Evolutionary conservation across 2,797 vertebrate genomes (phyloP), one percentile per base, ranked within the genome.

Genomic region (Onychomys leucogaster): DNA sequence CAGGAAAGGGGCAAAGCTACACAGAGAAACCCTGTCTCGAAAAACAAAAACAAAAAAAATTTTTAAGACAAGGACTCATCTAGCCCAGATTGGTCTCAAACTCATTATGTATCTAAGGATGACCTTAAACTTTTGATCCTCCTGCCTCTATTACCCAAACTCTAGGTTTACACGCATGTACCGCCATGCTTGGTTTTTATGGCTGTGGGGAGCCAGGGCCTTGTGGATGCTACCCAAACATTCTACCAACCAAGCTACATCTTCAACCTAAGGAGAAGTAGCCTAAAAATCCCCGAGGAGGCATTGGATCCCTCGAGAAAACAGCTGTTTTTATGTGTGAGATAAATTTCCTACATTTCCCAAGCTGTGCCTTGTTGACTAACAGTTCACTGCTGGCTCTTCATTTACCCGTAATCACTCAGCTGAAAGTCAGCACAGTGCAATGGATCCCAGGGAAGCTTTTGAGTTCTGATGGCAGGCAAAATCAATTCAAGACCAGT

Each of bases 381-480:
- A 29, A 93, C 14, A 46, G 43, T 80, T 69, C 5, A 43, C 43
- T 67, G 49, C 55, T 82, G 69, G 34, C 43, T 67, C 10, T 63
- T 93, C 65, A 41, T 27, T 91, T 41, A 34, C 25, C 90, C 14
- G 16, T 3, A 49, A 49, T 49, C 75, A n/a, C 65, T 80, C 16
- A 65, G 90, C 25, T n/a, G 46, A 29, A 92, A 95, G 37, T 88
- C 32, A 41, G 84, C 43, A 27, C 19, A 23, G 6, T 29, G 86
- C 11, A 90, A 11, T 43, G 23, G 78, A 55, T 81, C 4, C 7
- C 89, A 91, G 87, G n/a, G 83, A 52, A n/a, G 23, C 11, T 94
- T 92, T 61, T 41, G 85, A 91, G 49, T 85, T 92, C 96, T 78
- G 86, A 32, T 32, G 78, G 49, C 25, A 17, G 89, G 75, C n/a